Evolutionary conservation across 2,888 invertebrate genomes (phyloP), one percentile per base, ranked within the genome.

Genomic region (Spilosoma lubricipeda): DNA sequence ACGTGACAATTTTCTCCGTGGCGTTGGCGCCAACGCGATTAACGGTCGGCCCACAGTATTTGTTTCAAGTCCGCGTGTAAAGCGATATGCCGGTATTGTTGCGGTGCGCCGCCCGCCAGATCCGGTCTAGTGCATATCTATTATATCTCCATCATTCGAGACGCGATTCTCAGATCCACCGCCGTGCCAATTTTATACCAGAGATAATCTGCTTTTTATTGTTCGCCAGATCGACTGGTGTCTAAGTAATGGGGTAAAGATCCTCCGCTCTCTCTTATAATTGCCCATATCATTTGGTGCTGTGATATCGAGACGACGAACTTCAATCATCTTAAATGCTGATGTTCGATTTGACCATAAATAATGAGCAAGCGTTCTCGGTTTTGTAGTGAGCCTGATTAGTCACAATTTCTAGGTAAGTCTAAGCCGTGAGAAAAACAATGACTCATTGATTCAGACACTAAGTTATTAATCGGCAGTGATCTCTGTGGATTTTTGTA

Each of bases 101-200:
- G 91, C 90, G 90, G 89, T 89, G 90, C 89, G 90, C 90, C 90
- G 90, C 86, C 90, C 88, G 90, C 87, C 89, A 83, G 89, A 90
- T 92, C 90, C 93, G 94, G 93, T 95, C 94, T 94, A 94, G 91
- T 94, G 94, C 93, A 87, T 93, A 93, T 93, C 93, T 94, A 93
- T 93, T 93, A 93, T 93, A 93, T 91, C 90, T 91, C 89, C 91
- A 92, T 90, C 90, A 86, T 87, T 90, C 88, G 90, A 92, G 90
- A 88, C 89, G 87, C 90, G 89, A 90, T 89, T 90, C 92, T 91
- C 89, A 89, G 91, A 91, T 91, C 89, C 88, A 88, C 87, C 88
- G 90, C 87, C 88, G 91, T 91, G 93, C 90, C 91, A 93, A 93
- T 94, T 94, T 91, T 91, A 90, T 90, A 91, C 90, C 88, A 90